phyloP scores from a whole-genome alignment of 2,797 vertebrate species.

The Yasuhikotakia modesta region DNA sequence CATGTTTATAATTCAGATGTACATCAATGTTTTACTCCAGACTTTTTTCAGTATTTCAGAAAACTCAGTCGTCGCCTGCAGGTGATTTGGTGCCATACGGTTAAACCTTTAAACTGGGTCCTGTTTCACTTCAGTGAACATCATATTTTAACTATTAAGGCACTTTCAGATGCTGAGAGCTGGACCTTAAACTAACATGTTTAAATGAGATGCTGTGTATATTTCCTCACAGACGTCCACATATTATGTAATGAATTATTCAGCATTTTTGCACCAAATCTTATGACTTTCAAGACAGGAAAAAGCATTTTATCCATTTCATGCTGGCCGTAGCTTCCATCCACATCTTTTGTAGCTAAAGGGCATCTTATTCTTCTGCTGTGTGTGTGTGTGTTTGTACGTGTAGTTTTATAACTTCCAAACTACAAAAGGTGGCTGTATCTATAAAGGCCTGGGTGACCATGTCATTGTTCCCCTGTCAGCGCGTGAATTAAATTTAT shows the following conservation, averaged over 20 bases:
- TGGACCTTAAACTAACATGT: slow-evolving; percentile 1
- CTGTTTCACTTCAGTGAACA: slow-evolving; percentile 16
- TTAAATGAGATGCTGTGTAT: slow-evolving; percentile 15
- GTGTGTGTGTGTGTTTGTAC: neutral
- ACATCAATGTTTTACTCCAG: neutral
- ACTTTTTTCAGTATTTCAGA: neutral
- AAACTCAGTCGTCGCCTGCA: neutral
- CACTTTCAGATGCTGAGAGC: neutral
- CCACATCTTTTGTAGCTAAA: neutral
- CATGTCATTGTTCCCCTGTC: slow-evolving; percentile 42
- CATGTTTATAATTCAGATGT: neutral
- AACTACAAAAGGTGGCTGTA: slow-evolving; percentile 32
- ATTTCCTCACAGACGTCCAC: slow-evolving; percentile 1
- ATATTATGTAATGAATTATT: slow-evolving; percentile 16
- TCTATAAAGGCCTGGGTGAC: slow-evolving; percentile 25
- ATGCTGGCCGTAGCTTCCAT: neutral
- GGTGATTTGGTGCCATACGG: neutral
- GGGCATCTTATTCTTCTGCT: neutral
- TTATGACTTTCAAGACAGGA: neutral
- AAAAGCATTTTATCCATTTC: neutral
- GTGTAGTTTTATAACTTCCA: slow-evolving; percentile 8
- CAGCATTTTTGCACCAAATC: neutral
- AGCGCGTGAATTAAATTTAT: slow-evolving; percentile 40
- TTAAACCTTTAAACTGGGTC: slow-evolving; percentile 1
- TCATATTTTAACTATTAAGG: slow-evolving; percentile 23